Evolutionary conservation across 2,888 invertebrate species (phyloP).

Genomic region (Corbicula japonica): DNA sequence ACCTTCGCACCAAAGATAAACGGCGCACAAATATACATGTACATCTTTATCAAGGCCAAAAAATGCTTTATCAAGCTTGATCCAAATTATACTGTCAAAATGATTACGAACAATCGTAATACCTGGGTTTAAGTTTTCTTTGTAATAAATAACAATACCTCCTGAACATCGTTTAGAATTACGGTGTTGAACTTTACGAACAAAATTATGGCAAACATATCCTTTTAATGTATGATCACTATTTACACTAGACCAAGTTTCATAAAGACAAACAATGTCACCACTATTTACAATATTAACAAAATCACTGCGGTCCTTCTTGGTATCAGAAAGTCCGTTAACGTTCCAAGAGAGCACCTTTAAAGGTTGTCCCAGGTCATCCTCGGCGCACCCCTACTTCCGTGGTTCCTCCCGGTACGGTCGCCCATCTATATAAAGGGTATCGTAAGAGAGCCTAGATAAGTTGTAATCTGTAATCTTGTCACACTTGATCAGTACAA

Average conservation of each 20-base stretch:
- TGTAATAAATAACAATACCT: background rate
- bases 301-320: background rate
- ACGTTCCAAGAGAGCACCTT: background rate
- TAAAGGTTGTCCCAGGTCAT: background rate
- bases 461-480: no score
- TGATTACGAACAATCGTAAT: background rate
- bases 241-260: no score
- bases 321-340: background rate
- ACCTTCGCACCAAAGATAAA: background rate
- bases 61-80: background rate
- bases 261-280: background rate
- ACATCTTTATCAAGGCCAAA: no score
- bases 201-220: background rate
- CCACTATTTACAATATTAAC: background rate
- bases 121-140: no score
- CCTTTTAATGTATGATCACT: background rate
- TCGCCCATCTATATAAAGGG: no score
- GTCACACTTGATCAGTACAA: no score
- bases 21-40: background rate
- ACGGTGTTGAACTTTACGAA: background rate
- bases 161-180: background rate
- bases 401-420: no score
- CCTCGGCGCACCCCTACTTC: no score
- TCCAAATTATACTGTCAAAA: background rate
- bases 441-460: conserved; percentile 1